A percentile compares a stretch with the other conserved stretches of the same genome.
phyloP scores from a whole-genome alignment of 1,140 invertebrate genomes.

The Rhyacophila brunnea region DNA sequence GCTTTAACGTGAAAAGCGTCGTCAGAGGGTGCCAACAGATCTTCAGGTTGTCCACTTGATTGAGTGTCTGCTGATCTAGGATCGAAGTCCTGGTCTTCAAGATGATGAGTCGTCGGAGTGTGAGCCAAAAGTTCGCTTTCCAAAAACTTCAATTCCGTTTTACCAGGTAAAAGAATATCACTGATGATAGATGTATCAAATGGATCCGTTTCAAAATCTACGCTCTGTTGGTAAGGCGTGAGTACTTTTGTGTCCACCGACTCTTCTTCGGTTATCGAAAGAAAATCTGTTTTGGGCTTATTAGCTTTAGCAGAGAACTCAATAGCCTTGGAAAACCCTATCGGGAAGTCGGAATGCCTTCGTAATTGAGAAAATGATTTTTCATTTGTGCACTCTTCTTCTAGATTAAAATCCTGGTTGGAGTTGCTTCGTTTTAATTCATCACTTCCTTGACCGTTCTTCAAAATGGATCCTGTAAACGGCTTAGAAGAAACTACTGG shows the following conservation, averaged over 20 bases:
- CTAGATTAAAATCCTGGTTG: slow-evolving; percentile 61
- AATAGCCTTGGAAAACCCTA: slow-evolving; percentile 35
- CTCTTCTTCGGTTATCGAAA: slow-evolving; percentile 60
- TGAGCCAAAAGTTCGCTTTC: slow-evolving; percentile 63
- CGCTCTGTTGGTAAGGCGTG: slow-evolving; percentile 50
- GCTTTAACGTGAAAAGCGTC: slow-evolving; percentile 66
- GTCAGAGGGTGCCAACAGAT: slow-evolving; percentile 57
- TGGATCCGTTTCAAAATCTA: slow-evolving; percentile 63
- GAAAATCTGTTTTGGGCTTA: slow-evolving; percentile 53
- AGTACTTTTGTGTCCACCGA: slow-evolving; percentile 58
- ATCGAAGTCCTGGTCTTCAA: slow-evolving; percentile 60
- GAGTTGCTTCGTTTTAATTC: slow-evolving; percentile 50
- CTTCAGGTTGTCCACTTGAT: slow-evolving; percentile 39
- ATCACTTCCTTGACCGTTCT: slow-evolving; percentile 10
- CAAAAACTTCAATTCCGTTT: slow-evolving; percentile 71
- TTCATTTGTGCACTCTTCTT: slow-evolving; percentile 42
- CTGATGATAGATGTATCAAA: slow-evolving; percentile 80
- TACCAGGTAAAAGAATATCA: slow-evolving; percentile 63
- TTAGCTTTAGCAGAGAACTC: slow-evolving; percentile 29
- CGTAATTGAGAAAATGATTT: slow-evolving; percentile 42
- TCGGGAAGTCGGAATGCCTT: slow-evolving; percentile 48
- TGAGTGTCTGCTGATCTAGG: slow-evolving; percentile 50
- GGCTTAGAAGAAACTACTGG: slow-evolving; percentile 41
- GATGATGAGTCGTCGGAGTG: slow-evolving; percentile 39
- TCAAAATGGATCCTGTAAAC: slow-evolving; percentile 31